Percentiles rank a stretch among this genome's conserved stretches.
Conservation (phyloP, 2,888 invertebrate species). For the Ophraella communa region DNA sequence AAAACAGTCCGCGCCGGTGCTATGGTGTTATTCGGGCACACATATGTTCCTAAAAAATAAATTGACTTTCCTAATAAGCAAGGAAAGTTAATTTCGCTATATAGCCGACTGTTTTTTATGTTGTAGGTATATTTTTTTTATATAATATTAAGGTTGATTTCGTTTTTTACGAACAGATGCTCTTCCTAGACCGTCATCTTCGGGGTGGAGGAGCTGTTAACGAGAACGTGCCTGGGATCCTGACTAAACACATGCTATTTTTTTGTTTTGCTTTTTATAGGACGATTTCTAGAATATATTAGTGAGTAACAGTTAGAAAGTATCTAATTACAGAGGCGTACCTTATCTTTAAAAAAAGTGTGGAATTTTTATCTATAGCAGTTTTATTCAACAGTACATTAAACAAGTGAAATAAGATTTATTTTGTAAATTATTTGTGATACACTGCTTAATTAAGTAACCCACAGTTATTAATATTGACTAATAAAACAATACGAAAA, state of each 20-base stretch:
- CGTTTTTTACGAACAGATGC: slow-evolving; percentile 39
- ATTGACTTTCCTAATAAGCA: slow-evolving; percentile 46
- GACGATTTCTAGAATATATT: neutral
- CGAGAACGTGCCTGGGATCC: slow-evolving; percentile 30
- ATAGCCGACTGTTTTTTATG: slow-evolving; percentile 35
- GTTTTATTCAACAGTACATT: too few relatives aligned
- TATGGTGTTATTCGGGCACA: slow-evolving; percentile 31
- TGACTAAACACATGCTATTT: slow-evolving; percentile 36
- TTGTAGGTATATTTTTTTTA: slow-evolving; percentile 12
- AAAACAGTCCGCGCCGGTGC: slow-evolving; percentile 28
- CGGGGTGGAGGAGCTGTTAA: slow-evolving; percentile 28
- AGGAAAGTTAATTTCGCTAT: slow-evolving; percentile 44
- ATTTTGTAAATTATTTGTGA: too few relatives aligned
- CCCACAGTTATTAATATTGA: too few relatives aligned
- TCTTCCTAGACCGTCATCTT: slow-evolving; percentile 32
- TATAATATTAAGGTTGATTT: slow-evolving; percentile 18
- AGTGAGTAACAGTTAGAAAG: neutral
- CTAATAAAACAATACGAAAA: too few relatives aligned
- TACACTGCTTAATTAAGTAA: too few relatives aligned
- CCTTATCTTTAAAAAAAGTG: too few relatives aligned
- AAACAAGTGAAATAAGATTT: too few relatives aligned
- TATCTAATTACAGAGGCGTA: neutral
- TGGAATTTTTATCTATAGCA: too few relatives aligned
- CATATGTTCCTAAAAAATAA: slow-evolving; percentile 43
- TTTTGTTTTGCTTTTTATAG: slow-evolving; percentile 10